These are phyloP conservation scores for Eretmochelys imbricata DNA, from an alignment of 2,113 vertebrate species.

Conservation along the genomic window DNA sequence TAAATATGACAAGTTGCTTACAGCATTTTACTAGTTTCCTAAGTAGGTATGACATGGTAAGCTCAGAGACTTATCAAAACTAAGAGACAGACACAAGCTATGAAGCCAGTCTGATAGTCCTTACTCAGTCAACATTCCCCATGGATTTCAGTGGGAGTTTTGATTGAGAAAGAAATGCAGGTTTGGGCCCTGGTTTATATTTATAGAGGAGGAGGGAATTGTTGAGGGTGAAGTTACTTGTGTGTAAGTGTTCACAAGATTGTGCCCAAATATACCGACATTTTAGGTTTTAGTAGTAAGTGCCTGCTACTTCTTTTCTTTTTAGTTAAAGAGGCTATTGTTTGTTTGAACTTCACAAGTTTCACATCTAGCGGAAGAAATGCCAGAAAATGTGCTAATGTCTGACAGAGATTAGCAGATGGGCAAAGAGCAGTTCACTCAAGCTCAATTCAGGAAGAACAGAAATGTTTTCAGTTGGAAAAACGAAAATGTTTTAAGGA, in stretches of 20 bases:
- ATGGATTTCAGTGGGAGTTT: not conserved
- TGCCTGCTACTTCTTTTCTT: not conserved
- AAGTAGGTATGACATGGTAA: slow-evolving; percentile 18
- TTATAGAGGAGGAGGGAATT: not conserved
- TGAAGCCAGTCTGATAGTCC: not conserved
- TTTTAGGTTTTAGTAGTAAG: not conserved
- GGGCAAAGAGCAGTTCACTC: not conserved
- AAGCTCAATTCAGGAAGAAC: not conserved
- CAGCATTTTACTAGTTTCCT: slow-evolving; percentile 47
- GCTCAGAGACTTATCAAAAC: slow-evolving; percentile 27
- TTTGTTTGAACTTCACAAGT: not conserved
- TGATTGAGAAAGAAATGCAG: not conserved
- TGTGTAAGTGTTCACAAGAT: not conserved
- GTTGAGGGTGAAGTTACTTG: not conserved
- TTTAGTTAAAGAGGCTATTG: not conserved
- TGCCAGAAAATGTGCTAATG: slow-evolving; percentile 26
- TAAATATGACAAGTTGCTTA: not conserved
- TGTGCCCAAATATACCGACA: not conserved
- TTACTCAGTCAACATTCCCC: not conserved
- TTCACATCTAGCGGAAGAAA: slow-evolving; percentile 8
- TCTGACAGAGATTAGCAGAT: slow-evolving; percentile 3
- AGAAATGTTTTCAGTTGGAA: not conserved
- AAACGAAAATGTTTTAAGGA: not conserved
- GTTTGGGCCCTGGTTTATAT: not conserved
- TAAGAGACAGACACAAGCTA: not conserved